A percentile compares a stretch with the other conserved stretches of the same genome.
Evolutionary conservation across 2,888 invertebrate genomes (phyloP).

Genomic region (Alentia gelatinosa): DNA sequence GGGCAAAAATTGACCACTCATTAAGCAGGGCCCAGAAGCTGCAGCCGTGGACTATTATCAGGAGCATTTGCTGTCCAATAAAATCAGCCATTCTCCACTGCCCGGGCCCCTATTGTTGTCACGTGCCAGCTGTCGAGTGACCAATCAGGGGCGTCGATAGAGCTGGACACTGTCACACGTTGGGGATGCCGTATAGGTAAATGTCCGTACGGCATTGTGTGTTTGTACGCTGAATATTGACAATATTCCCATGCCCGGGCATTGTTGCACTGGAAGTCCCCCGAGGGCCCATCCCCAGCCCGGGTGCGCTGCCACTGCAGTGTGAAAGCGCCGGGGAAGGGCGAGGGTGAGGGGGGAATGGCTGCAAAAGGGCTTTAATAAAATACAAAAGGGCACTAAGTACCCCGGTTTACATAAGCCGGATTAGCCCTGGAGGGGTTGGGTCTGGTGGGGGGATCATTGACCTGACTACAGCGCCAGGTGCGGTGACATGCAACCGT

Average conservation of each 20-base stretch:
- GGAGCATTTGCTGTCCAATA: constrained; percentile 26
- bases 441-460: not conserved
- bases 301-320: not conserved
- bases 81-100: not conserved
- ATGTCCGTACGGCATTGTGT: not conserved
- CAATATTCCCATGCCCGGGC: not conserved
- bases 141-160: not conserved
- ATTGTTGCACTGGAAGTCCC: not conserved
- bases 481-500: not conserved
- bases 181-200: not conserved
- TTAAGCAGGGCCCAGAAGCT: not conserved
- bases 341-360: not conserved
- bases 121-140: not conserved
- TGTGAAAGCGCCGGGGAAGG: too few relatives aligned
- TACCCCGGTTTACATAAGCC: not conserved
- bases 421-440: not conserved
- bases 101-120: not conserved
- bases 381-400: not conserved
- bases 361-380: constrained; percentile 2
- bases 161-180: not conserved
- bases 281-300: not conserved
- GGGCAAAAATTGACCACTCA: constrained; percentile 33
- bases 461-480: constrained; percentile 1
- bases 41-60: not conserved
- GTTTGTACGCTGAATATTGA: not conserved